Evolutionary conservation across 2,888 invertebrate genomes (phyloP), one percentile per base, ranked within the genome.

Genomic region (Diabrotica balteata): DNA sequence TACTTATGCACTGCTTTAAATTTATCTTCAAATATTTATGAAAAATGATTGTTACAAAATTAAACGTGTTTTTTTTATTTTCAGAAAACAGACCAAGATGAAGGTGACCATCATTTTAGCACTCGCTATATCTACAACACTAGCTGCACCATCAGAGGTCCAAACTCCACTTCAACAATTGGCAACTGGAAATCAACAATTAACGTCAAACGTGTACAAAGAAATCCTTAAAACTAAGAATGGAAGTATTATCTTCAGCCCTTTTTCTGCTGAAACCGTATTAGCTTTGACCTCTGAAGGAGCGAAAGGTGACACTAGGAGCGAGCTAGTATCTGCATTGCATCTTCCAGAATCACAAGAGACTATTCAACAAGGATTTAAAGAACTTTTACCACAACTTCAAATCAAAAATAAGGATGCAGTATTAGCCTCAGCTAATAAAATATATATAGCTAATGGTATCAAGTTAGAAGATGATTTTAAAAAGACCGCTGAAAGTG

Each of bases 391-490:
- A 45, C 73, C 77, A 11, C 52, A 69, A 42, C 67, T 80, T 7
- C 71, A 73, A 47, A 66, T 54, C 9, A 69, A 67, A 8, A 63
- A 70, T 10, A 72, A 76, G 7, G 61, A 73, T 6, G 66, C 76
- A 52, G 75, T 72, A 10, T 71, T 83, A 4, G 71, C 72, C 0
- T 71, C 78, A 0, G 82, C 83, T 7, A 83, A 83, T 67, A 90
- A 90, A 73, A 84, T 94, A 7, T 95, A 90, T 78, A 83, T 91
- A 0, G 87, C 87, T 73, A 52, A 79, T 7, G 85, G 85, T 2
- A 86, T 88, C 59, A 79, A 84, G 9, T 75, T 93, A 2, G 84
- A 87, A n/a, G 77, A 86, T 0, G 79, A 84, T 11, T 89, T 90
- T 71, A 86, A 88, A 73, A 83, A 86, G 7, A 82, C 89, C 50